Evolutionary conservation across 2,888 invertebrate genomes (phyloP).

Genomic region (Hydropsyche betteni): DNA sequence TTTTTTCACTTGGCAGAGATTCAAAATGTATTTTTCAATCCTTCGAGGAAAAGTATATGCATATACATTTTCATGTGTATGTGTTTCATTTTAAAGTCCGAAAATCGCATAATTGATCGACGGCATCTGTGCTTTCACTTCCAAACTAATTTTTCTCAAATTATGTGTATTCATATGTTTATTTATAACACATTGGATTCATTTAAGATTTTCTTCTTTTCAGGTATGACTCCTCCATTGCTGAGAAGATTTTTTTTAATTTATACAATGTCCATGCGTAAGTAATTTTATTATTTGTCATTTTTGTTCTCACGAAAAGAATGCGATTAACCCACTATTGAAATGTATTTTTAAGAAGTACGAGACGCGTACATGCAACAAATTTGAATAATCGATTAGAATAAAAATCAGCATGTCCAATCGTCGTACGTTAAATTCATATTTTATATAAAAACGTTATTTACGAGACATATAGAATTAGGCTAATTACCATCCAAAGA

Average conservation of each 20-base stretch:
- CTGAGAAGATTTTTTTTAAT: neutral
- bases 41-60: neutral
- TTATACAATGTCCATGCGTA: neutral
- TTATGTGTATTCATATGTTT: neutral
- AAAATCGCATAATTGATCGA: neutral
- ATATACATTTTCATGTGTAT: neutral
- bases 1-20: slow-evolving; percentile 44
- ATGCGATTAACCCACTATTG: slow-evolving; percentile 13
- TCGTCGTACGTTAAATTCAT: too few relatives aligned
- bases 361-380: neutral
- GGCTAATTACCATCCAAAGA: too few relatives aligned
- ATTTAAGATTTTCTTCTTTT: neutral
- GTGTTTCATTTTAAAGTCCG: neutral
- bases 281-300: slow-evolving; percentile 9
- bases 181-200: neutral
- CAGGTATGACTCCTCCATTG: neutral
- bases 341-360: neutral
- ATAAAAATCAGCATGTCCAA: neutral
- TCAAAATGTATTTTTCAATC: slow-evolving; percentile 39
- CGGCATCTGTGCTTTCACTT: slow-evolving; percentile 16
- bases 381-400: slow-evolving; percentile 14
- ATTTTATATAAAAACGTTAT: too few relatives aligned
- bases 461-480: too few relatives aligned
- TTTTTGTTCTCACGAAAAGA: slow-evolving; percentile 7
- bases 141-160: neutral